A percentile compares a stretch with the other conserved stretches of the same genome.
Evolutionary conservation across 1,140 invertebrate genomes (phyloP).

Genomic region (Zophobas morio): DNA sequence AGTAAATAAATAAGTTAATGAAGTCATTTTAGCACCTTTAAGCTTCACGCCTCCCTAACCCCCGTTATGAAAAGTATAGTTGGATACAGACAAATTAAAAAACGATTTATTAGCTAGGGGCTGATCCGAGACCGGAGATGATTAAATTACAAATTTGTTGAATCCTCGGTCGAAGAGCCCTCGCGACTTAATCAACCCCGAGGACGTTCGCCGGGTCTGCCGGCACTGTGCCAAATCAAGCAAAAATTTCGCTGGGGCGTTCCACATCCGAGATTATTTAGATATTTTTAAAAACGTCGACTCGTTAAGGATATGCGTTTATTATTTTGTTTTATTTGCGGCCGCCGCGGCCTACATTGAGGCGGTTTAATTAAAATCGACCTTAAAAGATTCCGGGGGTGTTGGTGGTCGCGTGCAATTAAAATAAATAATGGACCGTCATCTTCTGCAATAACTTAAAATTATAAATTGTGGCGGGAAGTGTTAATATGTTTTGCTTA

Average conservation of each 20-base stretch:
- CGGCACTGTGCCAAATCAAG: slow-evolving; percentile 37
- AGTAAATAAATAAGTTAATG: no score
- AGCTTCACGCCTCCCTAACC: no score
- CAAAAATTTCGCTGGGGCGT: slow-evolving; percentile 19
- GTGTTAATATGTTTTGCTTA: slow-evolving; percentile 22
- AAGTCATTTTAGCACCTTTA: no score
- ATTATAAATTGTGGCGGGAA: slow-evolving; percentile 24
- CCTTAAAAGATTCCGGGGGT: slow-evolving; percentile 27
- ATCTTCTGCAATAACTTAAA: slow-evolving; percentile 32
- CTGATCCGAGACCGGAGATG: slow-evolving; percentile 1
- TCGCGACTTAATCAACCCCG: slow-evolving; percentile 33
- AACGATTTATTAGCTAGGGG: slow-evolving; percentile 21
- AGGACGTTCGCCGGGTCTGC: slow-evolving; percentile 17
- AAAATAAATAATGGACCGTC: slow-evolving; percentile 39
- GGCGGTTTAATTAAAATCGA: slow-evolving; percentile 29
- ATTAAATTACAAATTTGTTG: slow-evolving; percentile 39
- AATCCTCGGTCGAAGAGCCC: slow-evolving; percentile 27
- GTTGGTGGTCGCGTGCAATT: slow-evolving; percentile 33
- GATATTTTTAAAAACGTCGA: slow-evolving; percentile 29
- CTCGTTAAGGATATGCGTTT: slow-evolving; percentile 29
- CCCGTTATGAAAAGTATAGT: no score
- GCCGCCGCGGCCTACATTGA: slow-evolving; percentile 13
- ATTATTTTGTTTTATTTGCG: slow-evolving; percentile 15
- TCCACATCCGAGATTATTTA: slow-evolving; percentile 15
- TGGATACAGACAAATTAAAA: background rate